Base-by-base conservation (phyloP, 2,797 vertebrate species). In the Hoplostethus atlanticus region DNA sequence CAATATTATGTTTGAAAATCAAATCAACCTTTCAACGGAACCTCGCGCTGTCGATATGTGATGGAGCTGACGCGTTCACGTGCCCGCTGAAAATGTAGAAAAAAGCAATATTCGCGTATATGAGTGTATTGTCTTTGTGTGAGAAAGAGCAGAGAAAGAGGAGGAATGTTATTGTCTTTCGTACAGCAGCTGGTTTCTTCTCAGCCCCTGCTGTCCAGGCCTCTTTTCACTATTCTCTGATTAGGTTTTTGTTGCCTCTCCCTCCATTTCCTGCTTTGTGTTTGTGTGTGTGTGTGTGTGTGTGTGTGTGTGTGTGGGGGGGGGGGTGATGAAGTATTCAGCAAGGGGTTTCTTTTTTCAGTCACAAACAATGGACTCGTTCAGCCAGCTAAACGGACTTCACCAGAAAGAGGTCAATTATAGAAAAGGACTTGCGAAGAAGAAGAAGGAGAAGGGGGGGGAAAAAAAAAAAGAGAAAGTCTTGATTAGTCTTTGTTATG, bases 291-390 rank as follows among this genome's bases (percentile, higher is more conserved):
- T 57, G 54, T 66, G 56, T 42, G 31, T 67, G 79, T 78, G 69
- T 71, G 57, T 46, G 60, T 55, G 46, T 31, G 62, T 72, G 73
- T 64, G 47, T 65, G 76, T 58, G 64, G 25, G 71, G 68, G 84
- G 63, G 85, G 76, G 84, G 50, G 84, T 66, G 80, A 53, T 68
- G 64, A 66, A 56, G 82, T 79, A 59, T 64, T 86, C 63, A 63
- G 87, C 76, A 70, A 77, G 68, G 80, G 73, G 77, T 81, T 73
- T 54, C 69, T 62, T 85, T 68, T 76, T 80, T 83, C 73, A 65
- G 76, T 65, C 77, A 42, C 82, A 85, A 86, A 92, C 89, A 91
- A 90, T 91, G 65, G 91, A 77, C 73, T 86, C 83, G 74, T 68
- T 89, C 81, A 84, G 69, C 71, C 78, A 84, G 77, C 65, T 70